Conservation (phyloP, 1,140 invertebrate species). For the Calliphora vicina region DNA sequence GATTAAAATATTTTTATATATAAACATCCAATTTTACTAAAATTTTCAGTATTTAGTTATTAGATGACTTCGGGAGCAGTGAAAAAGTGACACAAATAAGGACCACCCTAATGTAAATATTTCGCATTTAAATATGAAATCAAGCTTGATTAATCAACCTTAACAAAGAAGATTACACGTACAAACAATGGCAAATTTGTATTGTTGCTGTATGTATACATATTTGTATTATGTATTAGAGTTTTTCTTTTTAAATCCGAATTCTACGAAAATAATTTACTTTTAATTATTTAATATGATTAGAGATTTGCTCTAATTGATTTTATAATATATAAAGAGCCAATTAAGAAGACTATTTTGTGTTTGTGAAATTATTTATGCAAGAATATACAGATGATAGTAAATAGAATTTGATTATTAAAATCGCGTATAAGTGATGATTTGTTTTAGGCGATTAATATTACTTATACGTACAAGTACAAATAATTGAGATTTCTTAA, state of each 20-base stretch:
- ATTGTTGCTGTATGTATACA: not conserved
- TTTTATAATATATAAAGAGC: not conserved
- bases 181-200: not conserved
- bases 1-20: no score
- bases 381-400: no score
- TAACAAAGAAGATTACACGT: not conserved
- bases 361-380: not conserved
- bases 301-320: not conserved
- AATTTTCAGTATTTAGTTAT: no score
- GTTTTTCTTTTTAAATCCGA: not conserved
- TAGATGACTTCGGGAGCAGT: no score
- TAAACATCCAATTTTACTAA: no score
- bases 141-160: not conserved
- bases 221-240: not conserved
- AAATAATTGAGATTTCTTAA: no score
- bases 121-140: not conserved
- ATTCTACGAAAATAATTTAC: no score
- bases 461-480: not conserved
- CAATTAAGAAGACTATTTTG: not conserved
- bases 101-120: no score
- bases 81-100: no score
- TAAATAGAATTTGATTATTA: not conserved
- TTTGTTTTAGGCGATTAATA: not conserved
- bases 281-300: not conserved
- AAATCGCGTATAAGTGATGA: not conserved